Base-by-base conservation (phyloP, 2,888 invertebrate species). In the Onchidella celtica region DNA sequence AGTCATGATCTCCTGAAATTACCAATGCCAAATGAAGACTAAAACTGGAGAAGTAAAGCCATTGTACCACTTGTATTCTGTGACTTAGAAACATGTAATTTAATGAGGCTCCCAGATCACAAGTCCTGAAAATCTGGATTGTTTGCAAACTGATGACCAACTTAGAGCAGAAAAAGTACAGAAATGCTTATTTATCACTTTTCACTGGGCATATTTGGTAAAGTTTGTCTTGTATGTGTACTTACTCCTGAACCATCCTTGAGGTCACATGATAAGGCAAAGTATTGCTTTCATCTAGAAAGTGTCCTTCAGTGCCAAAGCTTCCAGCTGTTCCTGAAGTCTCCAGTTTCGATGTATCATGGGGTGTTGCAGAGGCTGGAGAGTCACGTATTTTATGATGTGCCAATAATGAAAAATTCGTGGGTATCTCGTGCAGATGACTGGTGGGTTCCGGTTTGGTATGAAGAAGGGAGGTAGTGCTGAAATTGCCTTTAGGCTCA, bases 171-270 rank as follows among this genome's bases (percentile, higher is more conserved):
- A n/a, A n/a, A n/a, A n/a, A n/a, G n/a, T n/a, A n/a, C n/a, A n/a
- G n/a, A n/a, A n/a, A n/a, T n/a, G n/a, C n/a, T n/a, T n/a, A n/a
- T n/a, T n/a, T n/a, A n/a, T n/a, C n/a, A n/a, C n/a, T n/a, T n/a
- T n/a, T n/a, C n/a, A n/a, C n/a, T n/a, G n/a, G n/a, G n/a, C n/a
- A n/a, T n/a, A n/a, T n/a, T n/a, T n/a, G n/a, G n/a, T n/a, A n/a
- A n/a, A n/a, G n/a, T n/a, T n/a, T n/a, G n/a, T n/a, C 47, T 47
- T 6, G 17, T 47, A 11, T 47, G 6, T 6, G 47, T 47, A 47
- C 81, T 81, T 70, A 81, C 81, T 81, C 76, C 17, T 81, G 81
- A 3, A 70, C 70, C 76, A 81, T 81, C 11, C 70, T 57, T 24
- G 76, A 81, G 1, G 81, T 81, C 6, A 81, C 72, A 69, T 81